Percentiles rank a stretch among this genome's conserved stretches.
phyloP scores from a whole-genome alignment of 2,113 vertebrate species.

The Microcebus griseorufus region DNA sequence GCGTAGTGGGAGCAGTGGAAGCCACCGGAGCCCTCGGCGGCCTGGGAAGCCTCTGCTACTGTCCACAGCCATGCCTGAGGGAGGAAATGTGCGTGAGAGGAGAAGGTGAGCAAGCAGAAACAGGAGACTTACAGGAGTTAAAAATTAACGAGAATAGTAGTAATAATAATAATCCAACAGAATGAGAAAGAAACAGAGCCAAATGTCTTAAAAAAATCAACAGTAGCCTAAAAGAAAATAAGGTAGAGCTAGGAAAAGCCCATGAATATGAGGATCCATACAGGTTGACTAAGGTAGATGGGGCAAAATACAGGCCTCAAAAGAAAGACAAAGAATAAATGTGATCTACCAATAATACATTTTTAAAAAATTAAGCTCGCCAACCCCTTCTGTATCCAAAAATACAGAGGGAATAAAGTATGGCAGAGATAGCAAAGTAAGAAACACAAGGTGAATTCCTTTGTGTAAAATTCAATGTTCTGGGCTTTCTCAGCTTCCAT shows the following conservation, averaged over 20 bases:
- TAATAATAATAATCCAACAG: not conserved
- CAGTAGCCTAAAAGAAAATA: not conserved
- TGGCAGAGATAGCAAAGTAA: not conserved
- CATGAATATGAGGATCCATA: not conserved
- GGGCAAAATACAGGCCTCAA: not conserved
- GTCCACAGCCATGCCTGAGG: not conserved
- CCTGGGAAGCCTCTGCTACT: not conserved
- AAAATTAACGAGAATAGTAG: not conserved
- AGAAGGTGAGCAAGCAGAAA: not conserved
- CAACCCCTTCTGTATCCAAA: not conserved
- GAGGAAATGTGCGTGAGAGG: not conserved
- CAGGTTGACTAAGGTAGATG: not conserved
- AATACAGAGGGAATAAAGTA: too few relatives aligned
- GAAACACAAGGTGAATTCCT: not conserved
- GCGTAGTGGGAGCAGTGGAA: rapidly evolving
- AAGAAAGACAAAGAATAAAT: not conserved
- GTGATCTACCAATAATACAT: not conserved
- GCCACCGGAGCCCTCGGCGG: not conserved
- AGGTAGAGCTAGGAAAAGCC: not conserved
- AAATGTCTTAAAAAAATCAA: slow-evolving; percentile 6
- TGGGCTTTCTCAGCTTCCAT: not conserved
- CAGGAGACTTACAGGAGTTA: not conserved
- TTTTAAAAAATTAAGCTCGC: not conserved
- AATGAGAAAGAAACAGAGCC: not conserved
- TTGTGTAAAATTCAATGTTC: not conserved